Percentiles rank a stretch among this genome's conserved stretches.
phyloP scores from a whole-genome alignment of 2,113 vertebrate genomes.

The Zosterops lateralis region DNA sequence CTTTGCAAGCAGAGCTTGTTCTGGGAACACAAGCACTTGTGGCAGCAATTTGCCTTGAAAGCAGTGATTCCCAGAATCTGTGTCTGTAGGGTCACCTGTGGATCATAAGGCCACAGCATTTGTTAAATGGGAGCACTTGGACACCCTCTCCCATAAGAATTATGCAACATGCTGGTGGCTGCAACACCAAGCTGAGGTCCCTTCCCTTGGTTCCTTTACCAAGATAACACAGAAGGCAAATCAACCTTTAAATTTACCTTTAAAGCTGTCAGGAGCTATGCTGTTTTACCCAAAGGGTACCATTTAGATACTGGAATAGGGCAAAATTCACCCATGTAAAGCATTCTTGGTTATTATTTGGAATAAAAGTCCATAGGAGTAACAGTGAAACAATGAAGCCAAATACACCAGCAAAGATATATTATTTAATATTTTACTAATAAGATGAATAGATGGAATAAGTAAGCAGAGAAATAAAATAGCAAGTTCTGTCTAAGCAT shows the following conservation, averaged over 20 bases:
- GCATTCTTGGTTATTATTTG: background rate
- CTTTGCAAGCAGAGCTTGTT: background rate
- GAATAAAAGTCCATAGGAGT: background rate
- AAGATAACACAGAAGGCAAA: background rate
- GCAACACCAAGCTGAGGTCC: background rate
- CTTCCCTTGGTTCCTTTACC: background rate
- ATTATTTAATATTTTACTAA: background rate
- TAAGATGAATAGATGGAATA: background rate
- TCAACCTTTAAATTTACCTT: background rate
- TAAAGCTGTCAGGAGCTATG: background rate
- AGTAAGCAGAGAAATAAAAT: background rate
- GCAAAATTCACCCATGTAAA: background rate
- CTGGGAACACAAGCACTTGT: background rate
- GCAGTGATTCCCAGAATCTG: background rate
- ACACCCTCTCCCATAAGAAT: rapidly evolving
- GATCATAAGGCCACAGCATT: background rate
- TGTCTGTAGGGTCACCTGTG: background rate
- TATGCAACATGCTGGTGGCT: background rate
- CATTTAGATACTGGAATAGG: background rate
- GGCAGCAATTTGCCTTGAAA: background rate
- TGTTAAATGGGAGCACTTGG: background rate
- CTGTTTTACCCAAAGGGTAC: background rate
- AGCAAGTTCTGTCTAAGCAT: background rate
- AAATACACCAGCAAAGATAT: background rate
- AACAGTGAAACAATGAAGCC: background rate